Evolutionary conservation across 2,797 vertebrate genomes (phyloP), one percentile per base, ranked within the genome.

Genomic region (Aselliscus stoliczkanus): DNA sequence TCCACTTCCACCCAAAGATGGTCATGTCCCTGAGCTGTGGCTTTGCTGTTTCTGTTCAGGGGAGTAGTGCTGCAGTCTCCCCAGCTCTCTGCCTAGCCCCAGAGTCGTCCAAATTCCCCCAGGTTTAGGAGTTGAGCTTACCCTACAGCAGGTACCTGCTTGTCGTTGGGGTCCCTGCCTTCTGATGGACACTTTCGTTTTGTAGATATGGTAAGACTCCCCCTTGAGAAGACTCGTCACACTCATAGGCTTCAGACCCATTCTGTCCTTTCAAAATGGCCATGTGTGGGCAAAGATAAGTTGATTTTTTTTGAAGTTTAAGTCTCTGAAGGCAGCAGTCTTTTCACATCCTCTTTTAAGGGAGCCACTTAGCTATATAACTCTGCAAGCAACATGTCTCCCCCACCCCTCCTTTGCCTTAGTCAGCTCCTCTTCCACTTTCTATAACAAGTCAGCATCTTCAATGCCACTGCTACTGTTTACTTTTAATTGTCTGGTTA

Each of bases 1-100:
- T 18, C 65, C 21, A 2, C 73, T 70, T 14, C 37, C 37, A 27
- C 47, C 58, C 7, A 12, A 10, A 54, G 54, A 31, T 0, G n/a
- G n/a, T 23, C 8, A 3, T 23, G 29, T 42, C 31, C 67, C 82
- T 62, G 47, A 37, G 54, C 84, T 21, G 52, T 8, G 31, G 21
- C 72, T 31, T 2, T 10, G 5, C 44, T 11, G 42, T 56, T 50
- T 21, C 47, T 7, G 5, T 27, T 77, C 56, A 1, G 2, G 72
- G 42, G 3, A 87, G 13, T 27, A 29, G 50, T 7, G 9, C 73
- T 52, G 2, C 29, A 2, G 7, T 21, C 72, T 85, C 31, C 15
- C 0, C 0, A 6, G 23, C 21, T 29, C 8, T 72, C 67, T 64
- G 44, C 27, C 17, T 4, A 11, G 9, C 60, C 37, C 7, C 4